phyloP scores from a whole-genome alignment of 2,113 vertebrate genomes.

The Pseudois nayaur region DNA sequence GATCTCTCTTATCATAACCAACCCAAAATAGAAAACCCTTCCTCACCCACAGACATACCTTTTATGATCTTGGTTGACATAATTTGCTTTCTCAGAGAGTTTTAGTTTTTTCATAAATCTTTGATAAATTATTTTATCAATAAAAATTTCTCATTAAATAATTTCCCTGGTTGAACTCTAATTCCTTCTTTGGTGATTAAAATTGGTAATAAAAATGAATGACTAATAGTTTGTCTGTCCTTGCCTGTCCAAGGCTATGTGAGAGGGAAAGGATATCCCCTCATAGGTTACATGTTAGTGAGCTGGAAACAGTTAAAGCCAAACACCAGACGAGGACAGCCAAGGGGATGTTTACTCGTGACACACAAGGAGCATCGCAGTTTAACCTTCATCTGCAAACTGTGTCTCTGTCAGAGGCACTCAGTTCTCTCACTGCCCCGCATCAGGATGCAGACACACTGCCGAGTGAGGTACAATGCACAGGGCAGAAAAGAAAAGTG shows the following conservation, averaged over 20 bases:
- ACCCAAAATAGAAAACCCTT: neutral
- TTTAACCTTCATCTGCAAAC: neutral
- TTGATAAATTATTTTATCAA: conserved; percentile 66
- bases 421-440: neutral
- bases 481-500: neutral
- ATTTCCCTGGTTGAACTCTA: conserved; percentile 35
- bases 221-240: neutral
- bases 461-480: neutral
- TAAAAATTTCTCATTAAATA: conserved; percentile 45
- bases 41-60: neutral
- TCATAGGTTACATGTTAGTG: neutral
- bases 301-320: neutral
- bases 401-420: neutral
- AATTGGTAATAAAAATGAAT: neutral
- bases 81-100: conserved; percentile 48
- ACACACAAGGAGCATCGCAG: neutral
- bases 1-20: neutral
- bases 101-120: conserved; percentile 55
- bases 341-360: too few species aligned
- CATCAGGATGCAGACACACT: neutral
- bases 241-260: neutral
- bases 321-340: neutral
- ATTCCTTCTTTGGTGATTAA: conserved; percentile 26
- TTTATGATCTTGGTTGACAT: neutral
- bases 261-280: neutral